Evolutionary conservation across 2,113 vertebrate genomes (phyloP).

Genomic region (Sula dactylatra): DNA sequence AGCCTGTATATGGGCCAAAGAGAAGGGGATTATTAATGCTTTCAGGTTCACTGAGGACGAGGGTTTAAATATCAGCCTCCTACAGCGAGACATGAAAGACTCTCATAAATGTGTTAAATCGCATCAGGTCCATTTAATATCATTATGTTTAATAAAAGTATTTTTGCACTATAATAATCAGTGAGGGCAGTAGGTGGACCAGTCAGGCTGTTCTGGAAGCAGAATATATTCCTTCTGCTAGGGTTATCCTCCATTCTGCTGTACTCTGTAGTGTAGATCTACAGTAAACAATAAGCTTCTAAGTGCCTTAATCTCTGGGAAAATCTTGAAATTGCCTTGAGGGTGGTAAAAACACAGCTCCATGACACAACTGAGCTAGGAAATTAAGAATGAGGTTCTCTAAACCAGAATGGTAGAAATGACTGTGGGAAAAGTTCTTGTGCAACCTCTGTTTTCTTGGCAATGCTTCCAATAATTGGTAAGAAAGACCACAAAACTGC

Average conservation of each 20-base stretch:
- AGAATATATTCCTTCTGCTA: constrained; percentile 8
- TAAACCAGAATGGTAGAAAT: neutral
- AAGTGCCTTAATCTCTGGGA: constrained; percentile 16
- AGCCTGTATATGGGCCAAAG: constrained; percentile 56
- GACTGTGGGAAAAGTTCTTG: neutral
- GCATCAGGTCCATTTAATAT: constrained; percentile 65
- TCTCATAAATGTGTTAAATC: constrained; percentile 64
- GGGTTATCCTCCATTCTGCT: neutral
- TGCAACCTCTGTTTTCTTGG: neutral
- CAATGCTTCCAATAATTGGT: neutral
- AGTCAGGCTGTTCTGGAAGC: constrained; percentile 28
- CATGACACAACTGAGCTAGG: neutral
- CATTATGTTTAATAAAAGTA: constrained; percentile 57
- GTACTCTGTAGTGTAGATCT: neutral
- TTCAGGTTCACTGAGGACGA: constrained; percentile 56
- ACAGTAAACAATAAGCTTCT: neutral
- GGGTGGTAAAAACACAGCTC: neutral
- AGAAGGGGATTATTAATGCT: constrained; percentile 64
- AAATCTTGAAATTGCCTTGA: constrained; percentile 36
- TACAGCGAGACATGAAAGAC: constrained; percentile 56
- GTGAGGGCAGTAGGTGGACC: constrained; percentile 34
- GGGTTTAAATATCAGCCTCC: constrained; percentile 53
- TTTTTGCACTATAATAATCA: constrained; percentile 40
- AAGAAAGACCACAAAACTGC: neutral
- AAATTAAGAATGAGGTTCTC: neutral